Base-by-base conservation (phyloP, 2,113 vertebrate genomes). In the Xenotilapia leptura region DNA sequence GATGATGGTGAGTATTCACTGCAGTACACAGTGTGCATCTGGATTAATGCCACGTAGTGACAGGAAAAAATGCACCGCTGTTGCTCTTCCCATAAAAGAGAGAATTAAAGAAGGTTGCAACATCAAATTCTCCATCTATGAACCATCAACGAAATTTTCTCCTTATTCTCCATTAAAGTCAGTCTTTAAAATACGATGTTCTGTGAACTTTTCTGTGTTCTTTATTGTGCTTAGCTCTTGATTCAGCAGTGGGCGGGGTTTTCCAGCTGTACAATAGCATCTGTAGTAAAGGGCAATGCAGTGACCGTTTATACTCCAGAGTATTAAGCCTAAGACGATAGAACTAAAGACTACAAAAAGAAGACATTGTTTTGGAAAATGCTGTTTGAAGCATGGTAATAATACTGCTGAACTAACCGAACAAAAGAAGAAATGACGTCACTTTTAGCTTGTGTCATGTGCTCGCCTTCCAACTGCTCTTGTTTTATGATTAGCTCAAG, bases 1-100 rank as follows among this genome's bases (percentile, higher is more conserved):
- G 98, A 98, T 94, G 98, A 97, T 0, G 98, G 98, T 98, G 90
- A 97, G 98, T 85, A 33, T 88, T 26, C 19, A 21, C 15, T 77
- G 19, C 7, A 23, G 83, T n/a, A 86, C 81, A 54, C 19, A 28
- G 55, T 60, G 80, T 85, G 38, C 62, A 23, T 86, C 80, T 88
- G 83, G 83, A 89, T 84, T 58, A 65, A 84, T 87, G 83, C 91
- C 82, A 70, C 26, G 51, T 17, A 38, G 80, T 79, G 58, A 86
- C 79, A 87, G n/a, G 28, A 65, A 45, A 83, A 51, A 36, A 83
- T 54, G n/a, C 49, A 80, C 58, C 21, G 2, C 17, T 19, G 9
- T 28, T 85, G 7, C 75, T 89, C 56, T 79, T 68, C 77, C 60
- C 53, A 51, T 31, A 82, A 75, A 75, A 73, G 13, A 82, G 13